Conservation (phyloP, 1,140 invertebrate genomes). For the Musca domestica region DNA sequence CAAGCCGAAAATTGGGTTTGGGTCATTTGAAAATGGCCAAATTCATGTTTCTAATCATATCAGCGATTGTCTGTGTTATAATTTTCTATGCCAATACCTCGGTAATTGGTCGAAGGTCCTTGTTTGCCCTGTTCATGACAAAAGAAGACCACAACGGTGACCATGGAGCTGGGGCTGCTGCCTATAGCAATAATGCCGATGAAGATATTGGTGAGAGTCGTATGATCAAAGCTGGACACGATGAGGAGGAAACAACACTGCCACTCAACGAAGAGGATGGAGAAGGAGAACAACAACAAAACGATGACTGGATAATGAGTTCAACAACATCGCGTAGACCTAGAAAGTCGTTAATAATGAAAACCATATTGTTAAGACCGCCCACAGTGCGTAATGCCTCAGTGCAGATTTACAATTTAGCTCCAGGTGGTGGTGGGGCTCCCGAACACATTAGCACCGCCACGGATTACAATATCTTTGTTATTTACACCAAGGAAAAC, state of each 20-base stretch:
- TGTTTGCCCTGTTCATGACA: conserved; percentile 5
- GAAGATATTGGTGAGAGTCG: neutral
- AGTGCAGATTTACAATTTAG: conserved; percentile 10
- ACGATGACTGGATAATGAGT: neutral
- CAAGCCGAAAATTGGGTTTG: neutral
- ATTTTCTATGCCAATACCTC: conserved; percentile 13
- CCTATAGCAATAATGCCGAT: neutral
- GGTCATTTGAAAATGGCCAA: conserved; percentile 16
- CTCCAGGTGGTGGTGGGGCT: neutral
- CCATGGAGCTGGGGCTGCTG: neutral
- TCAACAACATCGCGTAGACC: neutral
- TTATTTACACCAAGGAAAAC: conserved; percentile 54
- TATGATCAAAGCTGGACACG: neutral
- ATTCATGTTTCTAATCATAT: conserved; percentile 16
- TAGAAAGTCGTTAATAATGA: conserved; percentile 5
- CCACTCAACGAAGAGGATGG: neutral
- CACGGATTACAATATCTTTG: conserved; percentile 46
- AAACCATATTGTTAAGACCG: neutral
- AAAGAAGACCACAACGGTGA: neutral
- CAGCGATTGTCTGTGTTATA: conserved; percentile 9
- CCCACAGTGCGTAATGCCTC: conserved; percentile 5
- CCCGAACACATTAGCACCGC: conserved; percentile 20
- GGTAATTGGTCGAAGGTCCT: conserved; percentile 5
- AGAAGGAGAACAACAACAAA: neutral
- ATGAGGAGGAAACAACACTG: conserved; percentile 3